Conservation (phyloP, 2,888 invertebrate genomes). For the Coleophora flavipennella region DNA sequence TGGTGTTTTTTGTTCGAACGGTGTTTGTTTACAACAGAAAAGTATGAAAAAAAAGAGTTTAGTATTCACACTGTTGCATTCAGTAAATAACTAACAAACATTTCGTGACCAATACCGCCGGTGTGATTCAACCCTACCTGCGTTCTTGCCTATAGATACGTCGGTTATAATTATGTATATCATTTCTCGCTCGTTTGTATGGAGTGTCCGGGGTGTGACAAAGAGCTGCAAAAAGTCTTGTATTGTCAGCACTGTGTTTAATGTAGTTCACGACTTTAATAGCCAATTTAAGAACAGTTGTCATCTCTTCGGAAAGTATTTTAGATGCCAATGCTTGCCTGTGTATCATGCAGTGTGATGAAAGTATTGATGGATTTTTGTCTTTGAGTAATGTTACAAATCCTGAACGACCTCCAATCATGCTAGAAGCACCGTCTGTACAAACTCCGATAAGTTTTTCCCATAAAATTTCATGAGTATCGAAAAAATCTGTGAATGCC, state of each 20-base stretch:
- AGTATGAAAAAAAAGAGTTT: no score
- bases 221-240: constrained; percentile 1
- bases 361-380: background rate
- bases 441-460: constrained; percentile 3
- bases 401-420: background rate
- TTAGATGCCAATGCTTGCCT: constrained; percentile 2
- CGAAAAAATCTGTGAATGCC: constrained; percentile 1
- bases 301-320: background rate
- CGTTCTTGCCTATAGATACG: no score
- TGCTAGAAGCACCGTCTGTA: constrained; percentile 1
- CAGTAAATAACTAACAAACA: no score
- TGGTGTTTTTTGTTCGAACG: no score
- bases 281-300: constrained; percentile 1
- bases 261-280: constrained; percentile 4
- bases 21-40: no score
- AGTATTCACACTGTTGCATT: no score
- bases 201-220: no score
- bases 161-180: no score
- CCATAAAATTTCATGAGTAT: constrained; percentile 1
- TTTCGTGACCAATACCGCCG: no score
- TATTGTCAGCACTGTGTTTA: constrained; percentile 1
- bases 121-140: no score
- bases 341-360: constrained; percentile 2
- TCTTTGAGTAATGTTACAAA: background rate
- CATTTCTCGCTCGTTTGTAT: no score